phyloP scores from a whole-genome alignment of 1,140 invertebrate genomes.

The Tribolium madens region DNA sequence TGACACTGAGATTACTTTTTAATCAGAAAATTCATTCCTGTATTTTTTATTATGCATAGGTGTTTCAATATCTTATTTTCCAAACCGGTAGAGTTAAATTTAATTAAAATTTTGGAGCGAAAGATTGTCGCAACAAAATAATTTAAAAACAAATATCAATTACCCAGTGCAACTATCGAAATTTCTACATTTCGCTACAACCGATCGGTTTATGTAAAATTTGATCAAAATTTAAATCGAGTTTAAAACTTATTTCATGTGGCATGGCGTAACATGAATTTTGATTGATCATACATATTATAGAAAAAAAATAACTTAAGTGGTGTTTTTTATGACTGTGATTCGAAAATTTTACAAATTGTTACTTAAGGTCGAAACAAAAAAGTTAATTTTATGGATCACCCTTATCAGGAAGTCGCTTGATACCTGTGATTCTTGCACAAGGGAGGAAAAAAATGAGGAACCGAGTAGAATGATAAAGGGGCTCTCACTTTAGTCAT shows the following conservation, averaged over 20 bases:
- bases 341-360: no score
- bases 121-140: no score
- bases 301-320: background rate
- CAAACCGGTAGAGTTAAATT: background rate
- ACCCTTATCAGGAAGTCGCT: no score
- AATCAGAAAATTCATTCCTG: background rate
- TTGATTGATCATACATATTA: background rate
- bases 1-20: background rate
- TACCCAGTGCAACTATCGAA: no score
- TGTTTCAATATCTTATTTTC: background rate
- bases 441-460: slow-evolving; percentile 9
- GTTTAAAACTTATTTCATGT: slow-evolving; percentile 5
- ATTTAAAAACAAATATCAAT: background rate
- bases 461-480: slow-evolving; percentile 4
- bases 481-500: background rate
- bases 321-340: no score
- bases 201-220: background rate
- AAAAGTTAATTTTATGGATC: no score
- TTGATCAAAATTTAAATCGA: slow-evolving; percentile 19
- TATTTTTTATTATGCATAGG: background rate
- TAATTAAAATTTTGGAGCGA: background rate
- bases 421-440: no score
- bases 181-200: background rate
- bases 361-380: no score
- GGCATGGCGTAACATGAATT: slow-evolving; percentile 1